Evolutionary conservation across 2,888 invertebrate species (phyloP).

Genomic region (Synergus japonicus): DNA sequence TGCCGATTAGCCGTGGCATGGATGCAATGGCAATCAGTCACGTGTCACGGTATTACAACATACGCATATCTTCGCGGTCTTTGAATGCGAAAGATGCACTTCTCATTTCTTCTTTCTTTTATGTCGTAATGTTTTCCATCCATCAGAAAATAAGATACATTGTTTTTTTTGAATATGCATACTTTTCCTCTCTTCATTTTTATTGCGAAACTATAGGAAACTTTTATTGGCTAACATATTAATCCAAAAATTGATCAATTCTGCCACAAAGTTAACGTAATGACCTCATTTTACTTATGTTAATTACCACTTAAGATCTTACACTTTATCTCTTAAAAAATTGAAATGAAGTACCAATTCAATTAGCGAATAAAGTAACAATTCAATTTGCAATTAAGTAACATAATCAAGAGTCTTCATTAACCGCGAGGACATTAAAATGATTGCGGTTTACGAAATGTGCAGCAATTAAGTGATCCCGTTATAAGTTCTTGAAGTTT

Average conservation of each 20-base stretch:
- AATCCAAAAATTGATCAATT: too few species aligned
- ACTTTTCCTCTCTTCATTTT: neutral
- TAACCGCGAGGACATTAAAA: neutral
- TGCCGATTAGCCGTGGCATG: constrained; percentile 43
- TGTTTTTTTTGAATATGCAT: neutral
- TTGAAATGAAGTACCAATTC: constrained; percentile 27
- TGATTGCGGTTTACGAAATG: neutral
- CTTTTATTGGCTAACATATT: too few species aligned
- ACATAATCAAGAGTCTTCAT: constrained; percentile 6
- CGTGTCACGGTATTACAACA: constrained; percentile 31
- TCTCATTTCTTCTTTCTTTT: constrained; percentile 15
- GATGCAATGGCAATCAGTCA: constrained; percentile 41
- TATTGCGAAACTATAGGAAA: too few species aligned
- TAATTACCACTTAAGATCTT: constrained; percentile 2
- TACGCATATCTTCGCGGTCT: constrained; percentile 25
- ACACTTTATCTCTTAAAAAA: neutral
- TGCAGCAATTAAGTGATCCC: neutral
- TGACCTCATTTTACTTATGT: neutral
- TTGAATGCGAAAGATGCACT: constrained; percentile 17
- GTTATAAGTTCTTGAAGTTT: constrained; percentile 9
- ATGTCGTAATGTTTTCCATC: neutral
- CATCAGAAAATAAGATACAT: neutral
- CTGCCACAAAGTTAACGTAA: neutral
- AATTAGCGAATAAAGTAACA: constrained; percentile 11
- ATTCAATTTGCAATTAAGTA: constrained; percentile 16